phyloP scores from a whole-genome alignment of 2,888 invertebrate genomes.

The Rhodophaea formosa region DNA sequence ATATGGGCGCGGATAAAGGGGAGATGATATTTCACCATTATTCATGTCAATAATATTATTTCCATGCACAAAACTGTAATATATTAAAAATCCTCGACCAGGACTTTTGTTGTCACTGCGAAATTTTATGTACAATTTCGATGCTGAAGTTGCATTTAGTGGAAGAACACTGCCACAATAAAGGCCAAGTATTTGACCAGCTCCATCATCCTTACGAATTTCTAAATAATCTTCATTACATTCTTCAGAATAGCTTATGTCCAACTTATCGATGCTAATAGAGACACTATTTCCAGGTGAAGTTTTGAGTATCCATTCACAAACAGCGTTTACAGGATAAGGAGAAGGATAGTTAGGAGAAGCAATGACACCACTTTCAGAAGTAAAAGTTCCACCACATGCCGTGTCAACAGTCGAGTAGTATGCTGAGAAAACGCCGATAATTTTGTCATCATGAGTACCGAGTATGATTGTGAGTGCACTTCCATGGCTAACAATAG shows the following conservation, averaged over 20 bases:
- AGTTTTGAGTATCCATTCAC: conserved; percentile 84
- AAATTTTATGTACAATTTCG: conserved; percentile 89
- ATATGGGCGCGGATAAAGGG: conserved; percentile 85
- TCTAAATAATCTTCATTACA: conserved; percentile 94
- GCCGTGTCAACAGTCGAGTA: conserved; percentile 78
- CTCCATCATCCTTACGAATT: conserved; percentile 84
- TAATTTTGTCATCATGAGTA: conserved; percentile 44
- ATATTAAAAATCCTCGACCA: conserved; percentile 87
- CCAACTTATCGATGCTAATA: conserved; percentile 85
- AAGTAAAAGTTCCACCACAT: conserved; percentile 89
- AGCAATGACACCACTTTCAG: conserved; percentile 87
- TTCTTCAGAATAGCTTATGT: conserved; percentile 85
- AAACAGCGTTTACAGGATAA: conserved; percentile 86
- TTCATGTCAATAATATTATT: conserved; percentile 84
- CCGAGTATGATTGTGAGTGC: conserved; percentile 78
- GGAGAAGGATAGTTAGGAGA: conserved; percentile 93
- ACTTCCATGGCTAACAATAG: conserved; percentile 85
- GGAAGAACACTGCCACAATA: conserved; percentile 87
- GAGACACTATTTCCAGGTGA: conserved; percentile 85
- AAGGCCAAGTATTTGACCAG: conserved; percentile 84
- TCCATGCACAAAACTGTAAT: conserved; percentile 85
- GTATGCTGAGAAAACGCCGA: conserved; percentile 61
- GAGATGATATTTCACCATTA: conserved; percentile 87
- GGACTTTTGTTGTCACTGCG: conserved; percentile 82
- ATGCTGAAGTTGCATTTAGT: conserved; percentile 78